Conservation (phyloP, 2,888 invertebrate genomes). For the Meloe dianella region DNA sequence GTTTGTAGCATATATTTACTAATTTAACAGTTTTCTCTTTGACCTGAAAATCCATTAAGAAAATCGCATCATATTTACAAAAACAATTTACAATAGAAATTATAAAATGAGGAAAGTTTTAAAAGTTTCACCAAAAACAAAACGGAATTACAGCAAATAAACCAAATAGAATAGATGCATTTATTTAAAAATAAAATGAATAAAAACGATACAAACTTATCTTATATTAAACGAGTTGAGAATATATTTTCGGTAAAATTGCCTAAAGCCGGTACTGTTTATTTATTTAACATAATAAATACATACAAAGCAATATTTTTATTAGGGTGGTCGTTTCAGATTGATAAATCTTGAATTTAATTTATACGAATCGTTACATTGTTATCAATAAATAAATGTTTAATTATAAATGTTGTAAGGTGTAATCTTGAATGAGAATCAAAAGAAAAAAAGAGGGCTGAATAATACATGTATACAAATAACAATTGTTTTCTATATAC, state of each 20-base stretch:
- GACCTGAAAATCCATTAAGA: slow-evolving; percentile 2
- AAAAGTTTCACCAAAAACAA: background rate
- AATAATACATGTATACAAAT: background rate
- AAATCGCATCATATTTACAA: background rate
- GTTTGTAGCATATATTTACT: background rate
- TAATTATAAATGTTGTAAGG: slow-evolving; percentile 9
- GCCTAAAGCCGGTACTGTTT: slow-evolving; percentile 10
- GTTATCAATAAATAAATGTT: slow-evolving; percentile 11
- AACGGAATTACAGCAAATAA: background rate
- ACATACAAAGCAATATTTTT: slow-evolving; percentile 28
- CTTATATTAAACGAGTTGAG: too few relatives aligned
- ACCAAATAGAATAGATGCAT: background rate
- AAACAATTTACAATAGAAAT: background rate
- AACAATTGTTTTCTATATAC: background rate
- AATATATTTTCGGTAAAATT: background rate
- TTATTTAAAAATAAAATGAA: background rate
- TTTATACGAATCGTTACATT: slow-evolving; percentile 15
- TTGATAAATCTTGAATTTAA: slow-evolving; percentile 28
- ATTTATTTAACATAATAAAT: slow-evolving; percentile 23
- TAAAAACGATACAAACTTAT: background rate
- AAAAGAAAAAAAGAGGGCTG: background rate
- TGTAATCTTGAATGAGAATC: background rate
- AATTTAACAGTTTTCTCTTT: background rate
- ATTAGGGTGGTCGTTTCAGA: slow-evolving; percentile 27
- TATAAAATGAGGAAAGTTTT: background rate